Percentiles rank a stretch among this genome's conserved stretches.
Conservation (phyloP, 2,113 vertebrate genomes). For the Melanerpes formicivorus region DNA sequence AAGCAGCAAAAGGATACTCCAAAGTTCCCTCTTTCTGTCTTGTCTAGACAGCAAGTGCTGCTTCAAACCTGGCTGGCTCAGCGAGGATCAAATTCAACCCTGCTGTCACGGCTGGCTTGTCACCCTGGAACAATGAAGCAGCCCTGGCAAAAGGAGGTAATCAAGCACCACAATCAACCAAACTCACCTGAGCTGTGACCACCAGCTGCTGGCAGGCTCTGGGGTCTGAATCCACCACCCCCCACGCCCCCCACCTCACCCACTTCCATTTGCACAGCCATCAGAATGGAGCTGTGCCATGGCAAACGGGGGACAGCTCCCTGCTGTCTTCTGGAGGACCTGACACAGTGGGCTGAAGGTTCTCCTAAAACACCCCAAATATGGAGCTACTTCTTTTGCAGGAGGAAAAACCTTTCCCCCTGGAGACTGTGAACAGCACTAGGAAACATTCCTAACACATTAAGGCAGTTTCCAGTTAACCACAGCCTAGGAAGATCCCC, state of each 20-base stretch:
- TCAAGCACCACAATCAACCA: not conserved
- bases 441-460: not conserved
- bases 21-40: not conserved
- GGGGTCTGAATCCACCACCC: fast-evolving
- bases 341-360: fast-evolving
- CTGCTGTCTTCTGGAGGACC: fast-evolving
- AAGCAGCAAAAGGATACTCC: fast-evolving
- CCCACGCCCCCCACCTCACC: not conserved
- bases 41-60: not conserved
- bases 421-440: not conserved
- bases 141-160: not conserved
- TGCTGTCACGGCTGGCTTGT: not conserved
- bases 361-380: not conserved
- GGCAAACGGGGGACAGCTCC: not conserved
- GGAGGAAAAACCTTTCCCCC: not conserved
- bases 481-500: not conserved
- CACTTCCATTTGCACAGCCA: fast-evolving
- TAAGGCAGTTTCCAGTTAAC: not conserved
- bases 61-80: fast-evolving
- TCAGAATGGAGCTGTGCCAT: not conserved
- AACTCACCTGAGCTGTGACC: not conserved
- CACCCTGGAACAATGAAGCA: not conserved
- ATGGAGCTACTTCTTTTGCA: not conserved
- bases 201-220: not conserved
- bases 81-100: not conserved